Conservation (phyloP, 2,113 vertebrate species). For the Oenanthe oenanthe region DNA sequence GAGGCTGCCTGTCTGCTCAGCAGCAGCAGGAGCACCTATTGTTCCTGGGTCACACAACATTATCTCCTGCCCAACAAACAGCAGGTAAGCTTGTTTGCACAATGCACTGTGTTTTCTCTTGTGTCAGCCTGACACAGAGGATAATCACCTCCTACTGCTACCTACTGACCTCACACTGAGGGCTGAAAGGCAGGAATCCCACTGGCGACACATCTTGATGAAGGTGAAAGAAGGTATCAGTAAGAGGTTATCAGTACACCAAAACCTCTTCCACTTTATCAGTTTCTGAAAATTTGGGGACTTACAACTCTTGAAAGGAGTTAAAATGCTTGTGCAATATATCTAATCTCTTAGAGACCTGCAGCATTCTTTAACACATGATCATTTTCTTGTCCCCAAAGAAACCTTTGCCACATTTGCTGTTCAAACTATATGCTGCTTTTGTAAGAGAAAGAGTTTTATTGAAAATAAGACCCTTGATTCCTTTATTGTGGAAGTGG, state of each 20-base stretch:
- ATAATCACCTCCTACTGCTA: conserved; percentile 59
- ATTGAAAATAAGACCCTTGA: not conserved
- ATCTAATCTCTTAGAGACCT: not conserved
- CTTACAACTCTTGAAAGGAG: not conserved
- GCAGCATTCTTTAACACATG: not conserved
- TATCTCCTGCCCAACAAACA: conserved; percentile 56
- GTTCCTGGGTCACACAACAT: conserved; percentile 46
- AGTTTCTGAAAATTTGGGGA: not conserved
- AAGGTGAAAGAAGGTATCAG: not conserved
- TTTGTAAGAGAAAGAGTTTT: not conserved
- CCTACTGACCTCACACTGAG: conserved; percentile 28
- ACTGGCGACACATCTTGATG: not conserved
- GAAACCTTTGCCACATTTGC: not conserved
- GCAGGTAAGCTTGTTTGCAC: conserved; percentile 62
- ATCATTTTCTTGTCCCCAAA: not conserved
- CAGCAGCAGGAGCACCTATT: conserved; percentile 22
- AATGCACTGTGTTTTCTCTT: conserved; percentile 22
- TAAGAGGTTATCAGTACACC: not conserved
- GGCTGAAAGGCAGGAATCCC: conserved; percentile 1
- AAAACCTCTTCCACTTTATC: not conserved
- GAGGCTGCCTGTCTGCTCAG: not conserved
- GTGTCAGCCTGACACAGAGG: conserved; percentile 34
- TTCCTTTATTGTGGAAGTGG: not conserved
- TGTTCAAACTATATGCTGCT: not conserved
- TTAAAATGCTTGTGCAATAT: not conserved